These are phyloP conservation scores for Conchocele bisecta DNA, from an alignment of 2,888 invertebrate species.

Conservation along the genomic window DNA sequence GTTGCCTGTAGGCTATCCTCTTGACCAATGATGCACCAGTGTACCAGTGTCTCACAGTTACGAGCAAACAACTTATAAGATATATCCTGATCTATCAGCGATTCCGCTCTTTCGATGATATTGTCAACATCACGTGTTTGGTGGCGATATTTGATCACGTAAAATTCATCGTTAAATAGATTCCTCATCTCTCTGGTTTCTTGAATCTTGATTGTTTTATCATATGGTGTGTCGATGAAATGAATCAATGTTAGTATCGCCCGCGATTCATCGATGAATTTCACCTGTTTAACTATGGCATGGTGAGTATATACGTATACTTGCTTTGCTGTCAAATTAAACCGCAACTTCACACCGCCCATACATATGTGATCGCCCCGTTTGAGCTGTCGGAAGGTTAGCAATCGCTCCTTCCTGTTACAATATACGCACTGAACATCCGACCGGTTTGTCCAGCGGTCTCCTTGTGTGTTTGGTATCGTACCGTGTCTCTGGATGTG, in stretches of 20 bases:
- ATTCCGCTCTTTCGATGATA: conserved; percentile 1
- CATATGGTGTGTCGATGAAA: conserved; percentile 8
- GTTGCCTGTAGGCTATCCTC: neutral
- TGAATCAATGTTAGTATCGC: conserved; percentile 3
- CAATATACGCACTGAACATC: conserved; percentile 12
- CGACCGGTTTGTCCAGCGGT: too few relatives aligned
- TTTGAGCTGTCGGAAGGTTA: neutral
- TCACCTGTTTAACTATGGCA: conserved; percentile 1
- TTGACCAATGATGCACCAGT: conserved; percentile 2
- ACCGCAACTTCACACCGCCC: neutral
- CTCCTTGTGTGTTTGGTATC: too few relatives aligned
- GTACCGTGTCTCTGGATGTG: too few relatives aligned
- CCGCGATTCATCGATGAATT: neutral
- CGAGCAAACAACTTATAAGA: neutral
- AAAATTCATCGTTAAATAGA: conserved; percentile 1
- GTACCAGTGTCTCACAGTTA: conserved; percentile 1
- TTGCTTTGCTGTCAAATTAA: conserved; percentile 2
- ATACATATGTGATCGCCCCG: neutral
- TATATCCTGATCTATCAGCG: neutral
- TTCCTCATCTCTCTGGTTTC: conserved; percentile 6
- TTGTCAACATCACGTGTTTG: neutral
- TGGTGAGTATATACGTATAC: conserved; percentile 1
- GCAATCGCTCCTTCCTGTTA: neutral
- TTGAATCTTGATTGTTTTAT: neutral
- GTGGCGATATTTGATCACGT: conserved; percentile 3